Percentiles rank a stretch among this genome's conserved stretches.
Conservation (phyloP, 2,113 vertebrate species). For the Pipra filicauda region DNA sequence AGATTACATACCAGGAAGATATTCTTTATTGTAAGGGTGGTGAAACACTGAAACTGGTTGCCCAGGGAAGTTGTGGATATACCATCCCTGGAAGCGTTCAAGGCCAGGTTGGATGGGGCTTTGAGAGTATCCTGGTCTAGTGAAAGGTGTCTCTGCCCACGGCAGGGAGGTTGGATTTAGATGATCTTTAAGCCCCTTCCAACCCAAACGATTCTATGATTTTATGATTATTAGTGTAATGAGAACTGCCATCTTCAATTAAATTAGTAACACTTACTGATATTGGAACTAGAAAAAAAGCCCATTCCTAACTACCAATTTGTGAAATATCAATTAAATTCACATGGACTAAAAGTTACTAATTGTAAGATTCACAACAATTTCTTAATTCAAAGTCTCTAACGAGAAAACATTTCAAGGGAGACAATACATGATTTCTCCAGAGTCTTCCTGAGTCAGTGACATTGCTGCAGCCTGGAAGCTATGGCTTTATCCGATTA, state of each 20-base stretch:
- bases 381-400: neutral
- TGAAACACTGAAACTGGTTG: neutral
- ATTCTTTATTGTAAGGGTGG: neutral
- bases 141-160: neutral
- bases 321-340: neutral
- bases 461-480: neutral
- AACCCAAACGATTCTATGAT: neutral
- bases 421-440: neutral
- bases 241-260: neutral
- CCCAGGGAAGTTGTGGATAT: neutral
- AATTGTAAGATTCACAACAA: neutral
- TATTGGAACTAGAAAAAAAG: neutral
- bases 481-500: neutral
- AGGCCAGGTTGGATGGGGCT: neutral
- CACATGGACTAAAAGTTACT: neutral
- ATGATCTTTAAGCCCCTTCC: neutral
- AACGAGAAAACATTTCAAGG: neutral
- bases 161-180: neutral
- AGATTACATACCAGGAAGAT: neutral
- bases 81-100: neutral
- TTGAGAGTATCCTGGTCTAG: neutral
- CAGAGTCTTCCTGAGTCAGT: neutral
- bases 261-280: neutral
- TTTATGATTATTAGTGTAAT: neutral
- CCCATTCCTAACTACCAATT: neutral